phyloP scores from a whole-genome alignment of 2,888 invertebrate species.

The Anodontia alba region DNA sequence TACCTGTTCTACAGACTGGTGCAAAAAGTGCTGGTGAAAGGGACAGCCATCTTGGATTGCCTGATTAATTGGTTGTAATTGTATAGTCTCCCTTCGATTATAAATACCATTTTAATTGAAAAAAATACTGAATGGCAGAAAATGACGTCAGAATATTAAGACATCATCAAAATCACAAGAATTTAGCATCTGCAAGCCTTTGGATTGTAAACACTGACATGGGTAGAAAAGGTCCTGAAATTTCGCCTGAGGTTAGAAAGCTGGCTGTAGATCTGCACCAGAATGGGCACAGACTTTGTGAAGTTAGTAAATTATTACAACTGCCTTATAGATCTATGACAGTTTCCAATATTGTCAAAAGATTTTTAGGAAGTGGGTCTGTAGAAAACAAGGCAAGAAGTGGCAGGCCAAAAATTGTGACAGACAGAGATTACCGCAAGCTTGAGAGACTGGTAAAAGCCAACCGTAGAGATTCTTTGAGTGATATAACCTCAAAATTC shows the following conservation, averaged over 20 bases:
- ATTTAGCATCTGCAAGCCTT: too few species aligned
- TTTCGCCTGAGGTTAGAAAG: constrained; percentile 21
- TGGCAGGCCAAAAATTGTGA: too few species aligned
- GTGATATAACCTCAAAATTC: too few species aligned
- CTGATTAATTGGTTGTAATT: neutral
- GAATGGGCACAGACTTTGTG: too few species aligned
- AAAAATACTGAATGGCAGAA: too few species aligned
- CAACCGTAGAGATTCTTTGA: constrained; percentile 20
- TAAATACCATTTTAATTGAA: too few species aligned
- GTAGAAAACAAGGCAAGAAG: too few species aligned
- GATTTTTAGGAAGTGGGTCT: constrained; percentile 17
- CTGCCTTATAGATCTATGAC: constrained; percentile 20
- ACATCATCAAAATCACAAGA: too few species aligned
- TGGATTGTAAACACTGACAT: neutral
- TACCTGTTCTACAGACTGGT: constrained; percentile 12
- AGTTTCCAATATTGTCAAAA: constrained; percentile 13
- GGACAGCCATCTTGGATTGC: constrained; percentile 11
- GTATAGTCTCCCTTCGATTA: neutral
- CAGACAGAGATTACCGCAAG: too few species aligned
- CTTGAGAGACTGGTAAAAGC: constrained; percentile 28
- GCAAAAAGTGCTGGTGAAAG: constrained; percentile 17
- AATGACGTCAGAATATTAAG: too few species aligned
- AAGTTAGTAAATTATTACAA: neutral
- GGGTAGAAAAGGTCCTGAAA: constrained; percentile 19
- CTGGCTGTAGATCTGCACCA: constrained; percentile 19